Percentiles rank a stretch among this genome's conserved stretches.
Evolutionary conservation across 2,797 vertebrate species (phyloP).

Genomic region (Graptemys geographica): DNA sequence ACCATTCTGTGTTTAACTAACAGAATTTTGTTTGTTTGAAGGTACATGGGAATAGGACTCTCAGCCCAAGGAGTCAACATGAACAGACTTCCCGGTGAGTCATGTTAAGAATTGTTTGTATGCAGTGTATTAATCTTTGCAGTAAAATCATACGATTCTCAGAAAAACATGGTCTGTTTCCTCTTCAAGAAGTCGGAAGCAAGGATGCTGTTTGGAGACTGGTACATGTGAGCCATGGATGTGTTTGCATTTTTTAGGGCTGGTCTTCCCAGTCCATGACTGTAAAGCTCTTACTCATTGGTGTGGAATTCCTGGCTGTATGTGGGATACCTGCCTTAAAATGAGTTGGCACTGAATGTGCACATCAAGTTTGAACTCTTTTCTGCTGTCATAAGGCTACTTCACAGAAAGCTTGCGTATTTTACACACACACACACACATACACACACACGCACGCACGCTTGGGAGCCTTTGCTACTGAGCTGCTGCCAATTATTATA

Average conservation of each 20-base stretch:
- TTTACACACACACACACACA: neutral
- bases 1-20: constrained; percentile 56
- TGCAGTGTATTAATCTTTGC: neutral
- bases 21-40: constrained; percentile 79
- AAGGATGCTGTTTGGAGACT: neutral
- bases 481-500: neutral
- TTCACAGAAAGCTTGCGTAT: neutral
- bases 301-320: neutral
- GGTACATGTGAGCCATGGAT: neutral
- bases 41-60: constrained; percentile 99
- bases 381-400: constrained; percentile 30
- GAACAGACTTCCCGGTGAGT: constrained; percentile 99
- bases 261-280: neutral
- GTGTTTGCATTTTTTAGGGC: constrained; percentile 12
- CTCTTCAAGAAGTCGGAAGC: neutral
- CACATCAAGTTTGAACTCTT: constrained; percentile 50
- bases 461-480: neutral
- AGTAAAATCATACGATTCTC: neutral
- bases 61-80: constrained; percentile 99
- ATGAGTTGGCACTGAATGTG: constrained; percentile 22
- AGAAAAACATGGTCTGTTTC: neutral
- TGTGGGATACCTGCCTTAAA: constrained; percentile 10
- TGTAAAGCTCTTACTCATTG: neutral
- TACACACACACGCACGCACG: neutral
- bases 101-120: constrained; percentile 56